Evolutionary conservation across 2,113 vertebrate genomes (phyloP), one percentile per base, ranked within the genome.

Genomic region (Hassar affinis): DNA sequence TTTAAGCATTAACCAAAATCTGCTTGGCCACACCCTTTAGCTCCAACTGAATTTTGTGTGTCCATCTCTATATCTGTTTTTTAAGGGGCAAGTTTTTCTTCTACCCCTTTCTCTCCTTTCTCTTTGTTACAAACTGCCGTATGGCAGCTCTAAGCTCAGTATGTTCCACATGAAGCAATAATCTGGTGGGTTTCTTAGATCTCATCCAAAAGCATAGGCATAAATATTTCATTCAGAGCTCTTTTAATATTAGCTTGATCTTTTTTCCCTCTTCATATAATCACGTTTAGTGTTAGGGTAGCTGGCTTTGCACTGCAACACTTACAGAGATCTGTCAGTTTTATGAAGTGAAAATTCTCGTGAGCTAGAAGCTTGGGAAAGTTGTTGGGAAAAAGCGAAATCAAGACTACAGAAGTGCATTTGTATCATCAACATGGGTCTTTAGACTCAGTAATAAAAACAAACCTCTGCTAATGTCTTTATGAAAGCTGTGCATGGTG

Each of bases 301-400:
- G 81, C 33, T 51, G 74, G 71, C 64, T 68, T 81, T 77, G 17
- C 81, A 15, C 51, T 47, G 72, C 47, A 62, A 57, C 18, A 33
- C 64, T 51, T 61, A 25, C 18, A 27, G 59, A 30, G 74, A 83
- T 78, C 59, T 78, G 81, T 77, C 74, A 79, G 62, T 74, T 86
- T 86, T 84, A 86, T 78, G 76, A 81, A 47, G 78, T 62, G 64
- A n/a, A n/a, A n/a, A n/a, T 78, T 78, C 68, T 56, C 68, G 82
- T 54, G 72, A 49, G 18, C 81, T 42, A 59, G 38, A 80, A 22
- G 54, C 81, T 82, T 74, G 56, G 57, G 69, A 51, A 76, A 25
- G 81, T 82, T 78, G 72, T 78, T 81, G 75, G 78, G 64, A 47
- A 76, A 42, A 80, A 80, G 78, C 77, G 27, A 76, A 42, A 79